Conservation (phyloP, 2,113 vertebrate species). For the Mirounga angustirostris region DNA sequence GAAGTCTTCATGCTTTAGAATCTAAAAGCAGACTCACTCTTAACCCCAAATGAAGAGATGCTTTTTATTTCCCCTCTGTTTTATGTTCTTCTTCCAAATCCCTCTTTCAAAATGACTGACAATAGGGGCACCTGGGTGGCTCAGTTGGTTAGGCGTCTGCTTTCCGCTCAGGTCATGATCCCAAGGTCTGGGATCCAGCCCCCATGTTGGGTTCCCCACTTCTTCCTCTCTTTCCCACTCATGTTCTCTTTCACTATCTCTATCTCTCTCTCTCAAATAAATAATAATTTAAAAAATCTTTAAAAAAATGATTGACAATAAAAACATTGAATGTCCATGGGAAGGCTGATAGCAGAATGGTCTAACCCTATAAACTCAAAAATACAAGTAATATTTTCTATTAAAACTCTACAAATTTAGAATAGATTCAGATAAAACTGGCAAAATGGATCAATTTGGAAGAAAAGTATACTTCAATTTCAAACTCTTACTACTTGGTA, state of each 20-base stretch:
- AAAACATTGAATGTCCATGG: neutral
- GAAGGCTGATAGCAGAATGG: neutral
- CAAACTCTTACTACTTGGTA: neutral
- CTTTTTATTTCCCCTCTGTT: neutral
- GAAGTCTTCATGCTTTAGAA: neutral
- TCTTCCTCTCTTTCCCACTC: neutral
- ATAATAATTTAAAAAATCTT: neutral
- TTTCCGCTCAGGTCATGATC: neutral
- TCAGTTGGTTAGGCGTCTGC: neutral
- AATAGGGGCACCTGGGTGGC: neutral
- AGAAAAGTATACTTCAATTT: neutral
- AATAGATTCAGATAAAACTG: neutral
- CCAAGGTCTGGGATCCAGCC: neutral
- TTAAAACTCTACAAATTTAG: neutral
- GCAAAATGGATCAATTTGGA: neutral
- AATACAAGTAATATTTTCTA: neutral
- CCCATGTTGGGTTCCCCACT: neutral
- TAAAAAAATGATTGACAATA: neutral
- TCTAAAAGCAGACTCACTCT: neutral
- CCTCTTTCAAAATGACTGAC: neutral
- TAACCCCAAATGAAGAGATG: neutral
- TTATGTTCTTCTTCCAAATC: neutral
- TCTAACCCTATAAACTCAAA: neutral
- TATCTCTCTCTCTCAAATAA: neutral
- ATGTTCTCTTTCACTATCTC: neutral